Conservation (phyloP, 2,113 vertebrate species). For the Cebus imitator region DNA sequence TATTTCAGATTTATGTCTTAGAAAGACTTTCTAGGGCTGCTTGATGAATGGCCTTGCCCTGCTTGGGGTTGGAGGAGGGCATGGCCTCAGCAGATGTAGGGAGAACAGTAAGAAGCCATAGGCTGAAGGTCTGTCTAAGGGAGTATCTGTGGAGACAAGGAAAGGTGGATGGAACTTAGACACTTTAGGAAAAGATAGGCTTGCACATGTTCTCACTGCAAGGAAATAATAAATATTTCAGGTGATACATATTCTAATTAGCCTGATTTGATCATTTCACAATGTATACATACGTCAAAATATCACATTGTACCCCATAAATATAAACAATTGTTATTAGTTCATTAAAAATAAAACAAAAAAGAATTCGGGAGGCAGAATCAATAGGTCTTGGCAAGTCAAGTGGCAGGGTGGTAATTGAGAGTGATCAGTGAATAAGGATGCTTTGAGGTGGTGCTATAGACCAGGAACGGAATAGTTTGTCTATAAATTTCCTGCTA, state of each 20-base stretch:
- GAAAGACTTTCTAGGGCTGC: background rate
- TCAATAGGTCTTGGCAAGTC: background rate
- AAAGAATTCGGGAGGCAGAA: background rate
- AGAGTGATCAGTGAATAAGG: background rate
- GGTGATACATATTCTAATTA: background rate
- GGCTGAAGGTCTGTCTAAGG: background rate
- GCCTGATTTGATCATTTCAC: background rate
- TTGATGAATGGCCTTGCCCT: background rate
- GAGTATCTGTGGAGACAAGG: background rate
- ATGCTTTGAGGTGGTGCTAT: background rate
- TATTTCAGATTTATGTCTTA: background rate
- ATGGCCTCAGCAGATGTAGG: background rate
- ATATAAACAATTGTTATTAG: background rate
- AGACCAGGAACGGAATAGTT: background rate
- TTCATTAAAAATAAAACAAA: background rate
- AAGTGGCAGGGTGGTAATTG: background rate
- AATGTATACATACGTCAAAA: background rate
- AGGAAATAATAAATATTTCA: background rate
- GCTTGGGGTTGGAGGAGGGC: too few species aligned
- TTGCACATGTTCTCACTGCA: background rate
- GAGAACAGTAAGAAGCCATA: background rate
- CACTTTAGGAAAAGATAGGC: background rate
- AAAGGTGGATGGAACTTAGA: background rate
- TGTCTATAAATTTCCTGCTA: background rate
- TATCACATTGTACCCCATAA: background rate